Conservation (phyloP, 1,140 invertebrate species). For the Cepaea nemoralis region DNA sequence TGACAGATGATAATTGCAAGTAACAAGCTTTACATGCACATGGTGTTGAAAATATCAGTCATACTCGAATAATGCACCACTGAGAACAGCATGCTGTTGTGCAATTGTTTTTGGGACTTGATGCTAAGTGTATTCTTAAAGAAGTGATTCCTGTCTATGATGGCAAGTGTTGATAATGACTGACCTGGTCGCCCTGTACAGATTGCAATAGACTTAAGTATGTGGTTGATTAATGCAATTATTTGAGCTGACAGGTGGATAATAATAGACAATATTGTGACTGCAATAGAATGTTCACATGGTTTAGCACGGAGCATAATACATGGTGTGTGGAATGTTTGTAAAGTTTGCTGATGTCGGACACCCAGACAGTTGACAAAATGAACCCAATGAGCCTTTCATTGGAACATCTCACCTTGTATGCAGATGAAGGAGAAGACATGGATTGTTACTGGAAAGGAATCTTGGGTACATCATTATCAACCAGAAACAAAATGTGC, state of each 20-base stretch:
- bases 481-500: not conserved
- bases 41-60: not conserved
- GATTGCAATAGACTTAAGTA: not conserved
- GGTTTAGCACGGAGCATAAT: slow-evolving; percentile 8
- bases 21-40: not conserved
- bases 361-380: not conserved
- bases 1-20: not conserved
- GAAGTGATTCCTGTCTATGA: not conserved
- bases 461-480: not conserved
- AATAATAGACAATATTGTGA: not conserved
- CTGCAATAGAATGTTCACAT: not conserved
- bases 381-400: not conserved
- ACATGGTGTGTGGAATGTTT: not conserved
- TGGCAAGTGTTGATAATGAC: not conserved
- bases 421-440: not conserved
- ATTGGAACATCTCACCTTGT: not conserved
- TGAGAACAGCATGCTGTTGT: not conserved
- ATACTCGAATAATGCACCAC: not conserved
- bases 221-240: not conserved
- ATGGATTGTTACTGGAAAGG: not conserved
- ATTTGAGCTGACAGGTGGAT: not conserved
- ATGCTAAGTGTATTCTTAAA: not conserved
- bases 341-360: not conserved
- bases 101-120: not conserved
- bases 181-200: not conserved